Evolutionary conservation across 2,888 invertebrate species (phyloP).

Genomic region (Dysmachus trigonus): DNA sequence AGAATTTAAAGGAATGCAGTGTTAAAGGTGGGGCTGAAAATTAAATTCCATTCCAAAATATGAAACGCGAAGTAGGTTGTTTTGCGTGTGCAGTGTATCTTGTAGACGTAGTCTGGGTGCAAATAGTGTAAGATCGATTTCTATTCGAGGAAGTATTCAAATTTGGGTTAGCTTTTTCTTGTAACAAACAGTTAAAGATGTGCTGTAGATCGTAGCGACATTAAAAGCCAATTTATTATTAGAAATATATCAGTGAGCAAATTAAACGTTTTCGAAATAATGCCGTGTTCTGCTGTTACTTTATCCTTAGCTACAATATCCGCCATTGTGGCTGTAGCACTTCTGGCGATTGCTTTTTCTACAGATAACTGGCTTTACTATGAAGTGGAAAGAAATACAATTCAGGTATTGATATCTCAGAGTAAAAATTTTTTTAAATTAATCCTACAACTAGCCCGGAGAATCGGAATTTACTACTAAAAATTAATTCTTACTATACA

Average conservation of each 20-base stretch:
- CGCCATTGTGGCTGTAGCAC: constrained; percentile 92
- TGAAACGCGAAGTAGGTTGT: constrained; percentile 17
- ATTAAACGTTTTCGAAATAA: constrained; percentile 58
- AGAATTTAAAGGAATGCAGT: constrained; percentile 14
- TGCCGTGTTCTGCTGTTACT: constrained; percentile 95
- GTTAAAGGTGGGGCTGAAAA: constrained; percentile 11
- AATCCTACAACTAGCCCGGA: neutral
- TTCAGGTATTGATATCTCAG: constrained; percentile 73
- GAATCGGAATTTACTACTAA: neutral
- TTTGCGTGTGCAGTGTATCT: neutral
- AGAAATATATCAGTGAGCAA: neutral
- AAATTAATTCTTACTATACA: neutral
- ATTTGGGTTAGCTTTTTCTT: neutral
- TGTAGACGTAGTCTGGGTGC: neutral
- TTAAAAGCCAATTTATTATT: neutral
- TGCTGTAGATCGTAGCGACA: neutral
- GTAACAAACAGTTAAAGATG: constrained; percentile 10
- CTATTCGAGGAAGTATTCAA: neutral
- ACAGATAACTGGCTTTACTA: constrained; percentile 97
- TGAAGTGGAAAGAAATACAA: constrained; percentile 87
- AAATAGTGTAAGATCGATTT: neutral
- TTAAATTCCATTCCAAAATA: constrained; percentile 32
- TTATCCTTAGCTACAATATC: constrained; percentile 95
- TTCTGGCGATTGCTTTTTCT: constrained; percentile 92
- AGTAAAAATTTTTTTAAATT: neutral